Evolutionary conservation across 2,797 vertebrate genomes (phyloP), one percentile per base, ranked within the genome.

Genomic region (Galagoides demidoff): DNA sequence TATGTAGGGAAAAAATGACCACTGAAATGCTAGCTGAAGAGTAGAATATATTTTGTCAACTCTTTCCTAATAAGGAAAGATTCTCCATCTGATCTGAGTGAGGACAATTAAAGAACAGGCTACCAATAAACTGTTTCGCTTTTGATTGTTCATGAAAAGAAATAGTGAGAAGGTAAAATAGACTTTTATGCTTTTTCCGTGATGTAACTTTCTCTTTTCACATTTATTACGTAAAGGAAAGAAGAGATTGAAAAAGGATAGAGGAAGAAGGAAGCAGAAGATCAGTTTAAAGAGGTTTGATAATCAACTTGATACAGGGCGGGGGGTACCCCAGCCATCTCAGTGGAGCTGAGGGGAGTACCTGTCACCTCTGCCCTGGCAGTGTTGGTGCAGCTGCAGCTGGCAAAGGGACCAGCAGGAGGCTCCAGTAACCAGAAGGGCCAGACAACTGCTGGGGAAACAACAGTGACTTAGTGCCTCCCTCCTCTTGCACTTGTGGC

Each of bases 81-180:
- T 17, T 39, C 16, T 70, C 7, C 13, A 70, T 70, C 31, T 63
- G 37, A 77, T 96, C 52, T 71, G 45, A 63, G 9, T 78, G 17
- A 82, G 43, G 82, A 85, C 4, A 88, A 74, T 2, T 79, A 34
- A 29, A 86, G 14, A 68, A 6, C 17, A 90, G n/a, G 19, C 34
- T 90, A 3, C 1, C 39, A 39, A 66, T 66, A 86, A 90, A 77
- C 11, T 94, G 22, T 34, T 79, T 66, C 92, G 34, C 11, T 3
- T 81, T 90, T 91, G 9, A 68, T 63, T 92, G 64, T 85, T 89
- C 27, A 81, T 70, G 90, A 78, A 12, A 82, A 85, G n/a, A 94
- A 95, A 68, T 76, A 27, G n/a, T 90, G 22, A 90, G 64, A 86
- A 16, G 95, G 88, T 59, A 84, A 91, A 93, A 66, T 39, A 2